phyloP scores from a whole-genome alignment of 2,113 vertebrate species.

The Callopanchax toddi region DNA sequence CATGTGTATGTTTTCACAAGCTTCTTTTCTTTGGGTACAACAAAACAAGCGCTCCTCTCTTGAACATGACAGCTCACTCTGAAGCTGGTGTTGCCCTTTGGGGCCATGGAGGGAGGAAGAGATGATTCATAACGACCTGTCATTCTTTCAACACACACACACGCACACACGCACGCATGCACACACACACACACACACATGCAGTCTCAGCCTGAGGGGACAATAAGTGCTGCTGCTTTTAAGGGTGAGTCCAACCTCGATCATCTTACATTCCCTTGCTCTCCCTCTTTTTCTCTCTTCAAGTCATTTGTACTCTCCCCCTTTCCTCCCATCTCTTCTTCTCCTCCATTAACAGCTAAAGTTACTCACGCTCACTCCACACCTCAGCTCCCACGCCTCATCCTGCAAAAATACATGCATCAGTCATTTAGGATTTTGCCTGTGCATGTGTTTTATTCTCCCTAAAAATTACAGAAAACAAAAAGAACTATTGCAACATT shows the following conservation, averaged over 20 bases:
- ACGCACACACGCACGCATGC: conserved; percentile 47
- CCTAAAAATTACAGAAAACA: neutral
- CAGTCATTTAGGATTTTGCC: conserved; percentile 11
- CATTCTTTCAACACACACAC: conserved; percentile 63
- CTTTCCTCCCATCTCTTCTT: neutral
- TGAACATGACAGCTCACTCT: conserved; percentile 69
- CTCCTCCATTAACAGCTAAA: conserved; percentile 69
- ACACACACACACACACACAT: conserved; percentile 32
- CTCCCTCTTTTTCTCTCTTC: conserved; percentile 56
- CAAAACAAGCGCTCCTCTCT: conserved; percentile 75
- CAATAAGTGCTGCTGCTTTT: conserved; percentile 72
- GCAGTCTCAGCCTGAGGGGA: conserved; percentile 51
- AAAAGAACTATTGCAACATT: neutral
- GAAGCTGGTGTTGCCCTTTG: conserved; percentile 54
- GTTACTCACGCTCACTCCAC: conserved; percentile 43
- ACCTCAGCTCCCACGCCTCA: conserved; percentile 21
- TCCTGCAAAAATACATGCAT: conserved; percentile 23
- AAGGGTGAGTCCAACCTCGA: conserved; percentile 68
- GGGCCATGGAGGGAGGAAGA: conserved; percentile 20
- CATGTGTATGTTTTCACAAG: conserved; percentile 75
- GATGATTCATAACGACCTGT: conserved; percentile 66
- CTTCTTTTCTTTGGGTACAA: conserved; percentile 71
- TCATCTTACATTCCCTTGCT: conserved; percentile 63
- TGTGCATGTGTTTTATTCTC: neutral
- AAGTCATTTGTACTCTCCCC: conserved; percentile 58